Evolutionary conservation across 1,140 invertebrate genomes (phyloP).

Genomic region (Microplitis demolitor): DNA sequence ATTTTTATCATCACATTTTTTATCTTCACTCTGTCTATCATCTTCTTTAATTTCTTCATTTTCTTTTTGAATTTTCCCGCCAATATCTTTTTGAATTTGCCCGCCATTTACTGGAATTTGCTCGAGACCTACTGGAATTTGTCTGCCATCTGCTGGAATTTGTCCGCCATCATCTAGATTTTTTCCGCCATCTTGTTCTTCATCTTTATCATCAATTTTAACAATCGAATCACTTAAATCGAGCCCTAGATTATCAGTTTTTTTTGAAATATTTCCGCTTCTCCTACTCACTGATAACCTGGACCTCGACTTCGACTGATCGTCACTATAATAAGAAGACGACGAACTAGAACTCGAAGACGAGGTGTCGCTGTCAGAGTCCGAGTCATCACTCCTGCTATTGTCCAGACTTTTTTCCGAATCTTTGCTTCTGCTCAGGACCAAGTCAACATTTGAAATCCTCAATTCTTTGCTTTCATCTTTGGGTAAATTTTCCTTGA

Average conservation of each 20-base stretch:
- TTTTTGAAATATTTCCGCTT: no score
- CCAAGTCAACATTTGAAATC: slow-evolving; percentile 36
- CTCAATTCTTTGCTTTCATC: slow-evolving; percentile 51
- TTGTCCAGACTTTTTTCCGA: neutral
- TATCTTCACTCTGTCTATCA: no score
- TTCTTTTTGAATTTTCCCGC: no score
- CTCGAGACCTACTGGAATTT: no score
- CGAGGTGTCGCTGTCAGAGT: neutral
- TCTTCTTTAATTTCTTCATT: no score
- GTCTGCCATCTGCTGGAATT: no score
- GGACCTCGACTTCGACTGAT: neutral
- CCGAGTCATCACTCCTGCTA: neutral
- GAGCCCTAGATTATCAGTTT: no score
- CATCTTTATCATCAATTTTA: slow-evolving; percentile 11
- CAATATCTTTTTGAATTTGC: no score
- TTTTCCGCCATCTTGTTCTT: neutral
- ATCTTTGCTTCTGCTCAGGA: slow-evolving; percentile 29
- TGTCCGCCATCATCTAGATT: no score
- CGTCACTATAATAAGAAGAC: neutral
- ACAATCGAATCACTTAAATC: no score
- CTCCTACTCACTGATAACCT: neutral
- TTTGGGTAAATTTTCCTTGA: slow-evolving; percentile 53
- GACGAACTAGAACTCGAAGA: neutral
- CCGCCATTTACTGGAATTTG: no score
- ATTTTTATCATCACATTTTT: no score